Percentiles rank a stretch among this genome's conserved stretches.
Conservation (phyloP, 1,140 invertebrate genomes). For the Polyergus mexicanus region DNA sequence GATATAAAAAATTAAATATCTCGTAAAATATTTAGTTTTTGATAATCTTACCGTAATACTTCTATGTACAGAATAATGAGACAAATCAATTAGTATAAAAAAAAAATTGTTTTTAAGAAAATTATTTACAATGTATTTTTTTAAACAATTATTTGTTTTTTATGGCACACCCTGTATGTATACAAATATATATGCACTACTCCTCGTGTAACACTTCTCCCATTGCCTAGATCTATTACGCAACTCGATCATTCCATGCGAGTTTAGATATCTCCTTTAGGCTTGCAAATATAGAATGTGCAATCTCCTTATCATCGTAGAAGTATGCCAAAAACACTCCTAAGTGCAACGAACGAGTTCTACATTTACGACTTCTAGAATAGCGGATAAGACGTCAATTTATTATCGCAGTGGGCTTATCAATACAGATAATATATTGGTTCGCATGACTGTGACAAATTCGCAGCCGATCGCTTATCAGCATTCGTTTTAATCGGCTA, state of each 20-base stretch:
- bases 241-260: background rate
- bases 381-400: background rate
- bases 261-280: background rate
- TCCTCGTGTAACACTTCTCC: slow-evolving; percentile 6
- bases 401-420: background rate
- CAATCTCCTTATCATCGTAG: background rate
- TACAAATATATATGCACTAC: too few relatives aligned
- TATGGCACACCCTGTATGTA: too few relatives aligned
- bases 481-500: background rate
- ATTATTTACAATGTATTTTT: too few relatives aligned
- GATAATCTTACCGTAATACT: too few relatives aligned
- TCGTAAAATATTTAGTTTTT: too few relatives aligned
- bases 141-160: too few relatives aligned
- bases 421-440: background rate
- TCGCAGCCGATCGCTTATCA: slow-evolving; percentile 35
- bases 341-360: background rate
- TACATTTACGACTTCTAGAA: slow-evolving; percentile 4
- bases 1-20: too few relatives aligned
- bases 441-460: background rate
- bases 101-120: too few relatives aligned
- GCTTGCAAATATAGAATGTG: background rate
- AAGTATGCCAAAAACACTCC: background rate
- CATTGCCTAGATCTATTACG: slow-evolving; percentile 22
- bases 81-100: too few relatives aligned
- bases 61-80: too few relatives aligned